Evolutionary conservation across 2,113 vertebrate genomes (phyloP).

Genomic region (pig (Sus scrofa)): T2T-Sscrofa CM000812.6:40218501-40219000

Average conservation of each 20-base stretch:
- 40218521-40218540: not conserved
- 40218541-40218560: not conserved
- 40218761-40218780: not conserved
- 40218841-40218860: not conserved
- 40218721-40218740: not conserved
- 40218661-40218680: not conserved
- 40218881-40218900: not conserved
- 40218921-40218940: not conserved
- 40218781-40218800: not conserved
- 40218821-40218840: not conserved
- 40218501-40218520: not conserved
- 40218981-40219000: not conserved
- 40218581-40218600: not conserved
- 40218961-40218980: not conserved
- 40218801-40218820: not conserved
- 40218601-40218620: not conserved
- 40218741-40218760: not conserved
- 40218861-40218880: not conserved
- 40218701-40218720: not conserved
- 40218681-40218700: not conserved
- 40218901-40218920: not conserved
- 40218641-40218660: not conserved
- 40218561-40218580: not conserved
- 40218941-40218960: not conserved
- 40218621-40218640: not conserved